Conservation (phyloP, 2,797 vertebrate genomes). For the Pseudomugil gertrudae region DNA sequence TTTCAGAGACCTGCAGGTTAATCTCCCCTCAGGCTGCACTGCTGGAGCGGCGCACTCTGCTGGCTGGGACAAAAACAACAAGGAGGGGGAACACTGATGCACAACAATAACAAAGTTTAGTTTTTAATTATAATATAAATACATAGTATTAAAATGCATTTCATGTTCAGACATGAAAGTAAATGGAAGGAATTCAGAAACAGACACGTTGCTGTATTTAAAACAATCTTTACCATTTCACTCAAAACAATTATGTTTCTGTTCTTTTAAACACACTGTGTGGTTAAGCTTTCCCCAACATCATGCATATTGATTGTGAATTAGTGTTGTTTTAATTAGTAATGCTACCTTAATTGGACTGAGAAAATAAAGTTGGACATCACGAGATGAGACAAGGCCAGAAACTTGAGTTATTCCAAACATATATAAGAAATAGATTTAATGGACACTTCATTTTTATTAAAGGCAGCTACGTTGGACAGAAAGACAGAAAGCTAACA, state of each 20-base stretch:
- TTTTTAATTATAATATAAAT: not conserved
- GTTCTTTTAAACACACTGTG: not conserved
- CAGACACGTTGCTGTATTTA: not conserved
- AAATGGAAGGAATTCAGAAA: not conserved
- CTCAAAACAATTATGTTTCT: not conserved
- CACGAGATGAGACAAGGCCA: not conserved
- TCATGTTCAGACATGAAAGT: not conserved
- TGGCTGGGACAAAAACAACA: constrained; percentile 74
- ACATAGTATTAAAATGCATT: not conserved
- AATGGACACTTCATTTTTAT: not conserved
- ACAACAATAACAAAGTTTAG: constrained; percentile 2
- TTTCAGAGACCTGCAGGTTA: constrained; percentile 80
- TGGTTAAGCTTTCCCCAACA: not conserved
- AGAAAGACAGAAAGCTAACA: too few relatives aligned
- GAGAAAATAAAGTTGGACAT: constrained; percentile 4
- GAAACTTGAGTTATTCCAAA: not conserved
- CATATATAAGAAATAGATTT: not conserved
- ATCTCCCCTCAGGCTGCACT: constrained; percentile 78
- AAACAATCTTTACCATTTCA: not conserved
- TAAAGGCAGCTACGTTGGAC: too few relatives aligned
- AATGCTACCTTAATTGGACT: not conserved
- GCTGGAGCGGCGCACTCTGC: constrained; percentile 76
- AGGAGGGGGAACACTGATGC: not conserved
- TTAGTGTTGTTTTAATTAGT: not conserved
- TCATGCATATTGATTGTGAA: not conserved